Base-by-base conservation (phyloP, 2,797 vertebrate species). In the Gymnoscopelus braueri region DNA sequence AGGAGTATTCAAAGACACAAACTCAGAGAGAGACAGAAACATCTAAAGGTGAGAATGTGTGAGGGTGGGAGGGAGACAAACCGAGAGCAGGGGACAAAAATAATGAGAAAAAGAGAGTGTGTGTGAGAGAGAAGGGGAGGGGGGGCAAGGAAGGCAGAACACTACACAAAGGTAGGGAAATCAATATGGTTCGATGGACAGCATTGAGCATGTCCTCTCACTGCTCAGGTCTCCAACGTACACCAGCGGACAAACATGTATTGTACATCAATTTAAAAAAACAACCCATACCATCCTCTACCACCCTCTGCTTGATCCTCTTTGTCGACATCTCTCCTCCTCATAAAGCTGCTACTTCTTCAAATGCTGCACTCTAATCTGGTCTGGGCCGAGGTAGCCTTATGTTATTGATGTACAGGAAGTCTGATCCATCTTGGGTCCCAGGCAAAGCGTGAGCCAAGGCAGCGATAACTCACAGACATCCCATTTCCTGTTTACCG, bases 341-440 rank as follows among this genome's bases (percentile, higher is more conserved):
- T 24, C 39, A 53, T 32, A 54, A 60, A 58, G 72, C 49, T 76
- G 74, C 60, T 50, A 76, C 80, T 76, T 74, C 72, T 78, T 60
- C 72, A 84, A 86, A 85, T 84, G 59, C 79, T 84, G 84, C 71
- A 67, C 71, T 88, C 67, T 88, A 79, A 87, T 88, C 87, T 84
- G 75, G 80, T 69, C 79, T 65, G 76, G 81, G 82, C 72, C 74
- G 54, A 63, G 65, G 72, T 72, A 77, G 69, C 8, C 14, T 44
- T 75, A 15, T 70, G 79, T 87, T 92, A 89, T 89, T 89, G 82
- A 88, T 87, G 89, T 83, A 75, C 82, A 77, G 81, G 68, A 81
- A 79, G 80, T 84, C 78, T 84, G 83, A 91, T 89, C 86, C 77
- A 86, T 89, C 84, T 82, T 74, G 54, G 76, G 80, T 51, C 73